Evolutionary conservation across 2,888 invertebrate genomes (phyloP).

Genomic region (Tribolium freemani): DNA sequence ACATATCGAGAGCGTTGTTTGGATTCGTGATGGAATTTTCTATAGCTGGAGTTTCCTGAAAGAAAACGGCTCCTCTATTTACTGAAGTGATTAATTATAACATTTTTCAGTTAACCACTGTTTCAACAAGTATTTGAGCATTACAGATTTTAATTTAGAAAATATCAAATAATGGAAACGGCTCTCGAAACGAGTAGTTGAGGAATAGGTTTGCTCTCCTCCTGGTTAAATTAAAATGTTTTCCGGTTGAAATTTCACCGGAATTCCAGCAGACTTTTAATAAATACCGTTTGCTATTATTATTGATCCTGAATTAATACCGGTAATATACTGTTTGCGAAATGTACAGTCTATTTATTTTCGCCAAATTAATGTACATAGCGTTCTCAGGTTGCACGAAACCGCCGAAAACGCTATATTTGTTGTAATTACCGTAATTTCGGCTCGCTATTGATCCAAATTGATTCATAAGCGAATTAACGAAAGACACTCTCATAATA

Average conservation of each 20-base stretch:
- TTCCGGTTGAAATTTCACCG: constrained; percentile 31
- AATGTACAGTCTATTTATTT: constrained; percentile 39
- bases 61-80: background rate
- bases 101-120: background rate
- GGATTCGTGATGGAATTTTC: background rate
- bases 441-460: background rate
- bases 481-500: constrained; percentile 12
- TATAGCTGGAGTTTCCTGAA: background rate
- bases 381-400: constrained; percentile 6
- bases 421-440: constrained; percentile 3
- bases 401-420: constrained; percentile 12
- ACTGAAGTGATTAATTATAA: constrained; percentile 4
- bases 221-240: constrained; percentile 23
- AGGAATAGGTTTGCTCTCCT: constrained; percentile 8
- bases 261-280: constrained; percentile 33
- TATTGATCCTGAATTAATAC: constrained; percentile 37
- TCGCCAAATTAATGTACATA: constrained; percentile 25
- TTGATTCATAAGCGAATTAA: constrained; percentile 9
- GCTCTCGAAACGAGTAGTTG: background rate
- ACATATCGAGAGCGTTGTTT: constrained; percentile 12
- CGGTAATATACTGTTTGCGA: constrained; percentile 33
- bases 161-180: constrained; percentile 20
- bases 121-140: background rate
- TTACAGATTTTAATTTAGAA: constrained; percentile 23
- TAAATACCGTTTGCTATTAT: constrained; percentile 30